Percentiles rank a stretch among this genome's conserved stretches.
Evolutionary conservation across 1,140 invertebrate species (phyloP).

Genomic region (Heterodera schachtii): DNA sequence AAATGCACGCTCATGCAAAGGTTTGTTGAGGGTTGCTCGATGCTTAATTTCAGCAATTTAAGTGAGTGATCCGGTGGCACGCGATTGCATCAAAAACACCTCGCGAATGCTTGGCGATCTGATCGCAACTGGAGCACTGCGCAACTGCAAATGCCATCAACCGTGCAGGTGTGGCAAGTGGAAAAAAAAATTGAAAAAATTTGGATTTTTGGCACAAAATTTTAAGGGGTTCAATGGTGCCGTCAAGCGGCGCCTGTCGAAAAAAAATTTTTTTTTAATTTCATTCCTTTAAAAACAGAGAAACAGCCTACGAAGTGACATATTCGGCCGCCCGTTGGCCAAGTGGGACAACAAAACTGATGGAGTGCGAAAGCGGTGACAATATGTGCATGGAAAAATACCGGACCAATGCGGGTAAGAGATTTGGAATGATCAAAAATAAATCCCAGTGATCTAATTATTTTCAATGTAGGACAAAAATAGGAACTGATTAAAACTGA

Average conservation of each 20-base stretch:
- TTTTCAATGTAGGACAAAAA: too few relatives aligned
- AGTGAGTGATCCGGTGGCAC: conserved; percentile 52
- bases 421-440: too few relatives aligned
- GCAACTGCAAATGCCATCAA: conserved; percentile 61
- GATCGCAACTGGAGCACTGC: conserved; percentile 53
- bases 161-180: conserved; percentile 53
- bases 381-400: conserved; percentile 64
- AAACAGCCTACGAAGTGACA: conserved; percentile 64
- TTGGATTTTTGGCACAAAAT: not conserved
- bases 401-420: conserved; percentile 52
- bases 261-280: too few relatives aligned
- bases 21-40: too few relatives aligned
- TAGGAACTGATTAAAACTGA: too few relatives aligned
- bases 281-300: conserved; percentile 40
- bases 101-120: conserved; percentile 52
- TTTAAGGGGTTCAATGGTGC: not conserved
- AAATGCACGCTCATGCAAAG: conserved; percentile 39
- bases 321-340: conserved; percentile 65
- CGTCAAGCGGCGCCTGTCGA: too few relatives aligned
- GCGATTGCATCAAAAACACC: conserved; percentile 64
- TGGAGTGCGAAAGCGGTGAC: conserved; percentile 59
- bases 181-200: too few relatives aligned
- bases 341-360: conserved; percentile 62
- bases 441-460: too few relatives aligned
- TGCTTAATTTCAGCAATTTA: too few relatives aligned